Evolutionary conservation across 2,113 vertebrate species (phyloP), one percentile per base, ranked within the genome.

Genomic region (Oreotragus oreotragus): DNA sequence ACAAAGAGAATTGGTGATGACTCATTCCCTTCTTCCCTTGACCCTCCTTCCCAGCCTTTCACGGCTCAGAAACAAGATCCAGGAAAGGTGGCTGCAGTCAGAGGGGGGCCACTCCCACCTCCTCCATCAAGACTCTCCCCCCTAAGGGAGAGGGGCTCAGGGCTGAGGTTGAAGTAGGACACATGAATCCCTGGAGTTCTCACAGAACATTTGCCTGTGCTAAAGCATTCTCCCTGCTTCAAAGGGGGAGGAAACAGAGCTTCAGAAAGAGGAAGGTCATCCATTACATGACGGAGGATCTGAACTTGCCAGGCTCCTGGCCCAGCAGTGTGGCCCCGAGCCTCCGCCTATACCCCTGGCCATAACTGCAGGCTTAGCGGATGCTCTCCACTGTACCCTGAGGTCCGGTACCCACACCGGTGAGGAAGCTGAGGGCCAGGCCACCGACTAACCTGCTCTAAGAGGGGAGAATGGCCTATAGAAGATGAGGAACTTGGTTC

Each of bases 1-100:
- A 94, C 92, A 90, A 93, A 97, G 88, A 73, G 62, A 95, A 96
- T 51, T 19, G 28, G 84, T 49, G 79, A 84, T 98, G 92, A 97
- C 55, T 98, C 96, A 96, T 6, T 95, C 57, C 33, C 64, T 92
- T 79, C 27, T 77, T 94, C 94, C 30, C 88, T 94, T 94, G 88
- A 96, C 84, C 88, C 47, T 84, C 45, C 94, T 94, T 88, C 30
- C 90, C 77, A 76, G 57, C 87, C 87, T 92, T 91, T 84, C 30
- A 95, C 0, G 23, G 90, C 94, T 93, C 64, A 81, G 83, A 97
- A 90, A 95, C 55, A 47, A 95, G 92, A 80, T 36, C 36, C 62
- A 55, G 80, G 66, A 60, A 94, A 89, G 58, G 80, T 80, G 28
- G 7, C 53, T 79, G 5, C 39, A 66, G 73, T 89, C 84, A 87